Evolutionary conservation across 2,797 vertebrate genomes (phyloP), one percentile per base, ranked within the genome.

Genomic region (Nannoperca obscura): DNA sequence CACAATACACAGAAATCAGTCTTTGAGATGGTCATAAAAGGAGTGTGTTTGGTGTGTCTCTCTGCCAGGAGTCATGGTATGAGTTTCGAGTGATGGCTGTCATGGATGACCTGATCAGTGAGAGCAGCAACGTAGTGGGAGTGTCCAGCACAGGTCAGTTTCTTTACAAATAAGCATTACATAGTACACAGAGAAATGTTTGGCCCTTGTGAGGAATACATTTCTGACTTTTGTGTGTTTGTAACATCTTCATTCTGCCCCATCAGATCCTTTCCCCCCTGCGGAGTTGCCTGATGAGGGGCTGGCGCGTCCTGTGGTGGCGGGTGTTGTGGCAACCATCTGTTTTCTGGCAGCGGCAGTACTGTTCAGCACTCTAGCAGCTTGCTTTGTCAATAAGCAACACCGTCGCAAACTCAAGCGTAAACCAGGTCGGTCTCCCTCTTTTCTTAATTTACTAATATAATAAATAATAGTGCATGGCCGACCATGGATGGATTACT

Each of bases 61-160:
- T 79, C 50, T 78, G 44, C 10, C 86, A 99, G 98, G 98, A 99
- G 87, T 98, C 98, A 4, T 99, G 98, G 98, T 99, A 99, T 1
- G 98, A 99, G 89, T 99, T 99, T 87, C 96, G 97, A 62, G 97
- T 99, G 86, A 96, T 99, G 95, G 98, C 98, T 1, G 97, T 99
- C 94, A 99, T 99, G 98, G 98, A 99, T 85, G 97, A 99, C 94
- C 96, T 99, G 91, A 97, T 99, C 95, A 99, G 98, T 2, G 98
- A 99, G 92, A 98, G 97, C 95, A 99, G 98, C 95, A 99, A 99
- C 58, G 96, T 99, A 42, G 98, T 99, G 87, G 98, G 98, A 19
- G 97, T 99, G 84, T 99, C 98, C 78, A 99, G 98, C 81, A 98
- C 98, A 96, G 98, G 98, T 99, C 89, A 86, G 92, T 87, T 44